Conservation (phyloP, 2,113 vertebrate genomes). For the Saguinus imperator region DNA sequence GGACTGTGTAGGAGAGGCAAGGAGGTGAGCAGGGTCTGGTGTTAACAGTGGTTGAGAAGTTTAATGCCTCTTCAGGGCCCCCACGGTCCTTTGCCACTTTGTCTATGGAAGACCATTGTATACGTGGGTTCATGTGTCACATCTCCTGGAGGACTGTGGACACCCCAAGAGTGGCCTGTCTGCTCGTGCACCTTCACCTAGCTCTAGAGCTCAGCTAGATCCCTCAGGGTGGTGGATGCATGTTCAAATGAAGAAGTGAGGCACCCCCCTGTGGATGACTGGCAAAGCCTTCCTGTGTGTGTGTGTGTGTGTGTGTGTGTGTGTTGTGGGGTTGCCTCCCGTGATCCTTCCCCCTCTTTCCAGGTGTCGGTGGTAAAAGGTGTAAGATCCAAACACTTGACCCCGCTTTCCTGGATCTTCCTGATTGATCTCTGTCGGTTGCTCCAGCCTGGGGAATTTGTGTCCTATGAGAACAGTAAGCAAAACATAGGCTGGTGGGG, state of each 20-base stretch:
- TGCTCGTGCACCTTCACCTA: background rate
- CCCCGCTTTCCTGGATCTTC: background rate
- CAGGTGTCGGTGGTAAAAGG: too few species aligned
- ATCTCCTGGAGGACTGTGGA: background rate
- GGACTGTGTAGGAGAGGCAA: accelerated
- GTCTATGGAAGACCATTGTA: background rate
- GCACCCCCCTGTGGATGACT: too few species aligned
- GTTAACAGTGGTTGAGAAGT: too few species aligned
- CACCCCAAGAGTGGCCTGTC: background rate
- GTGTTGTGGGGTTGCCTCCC: background rate
- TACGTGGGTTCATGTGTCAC: background rate
- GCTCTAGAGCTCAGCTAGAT: background rate
- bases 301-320: background rate
- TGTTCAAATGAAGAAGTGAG: background rate
- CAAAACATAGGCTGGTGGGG: accelerated
- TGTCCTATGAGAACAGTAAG: background rate
- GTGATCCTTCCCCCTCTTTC: background rate
- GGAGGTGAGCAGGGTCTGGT: background rate
- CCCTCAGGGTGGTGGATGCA: background rate
- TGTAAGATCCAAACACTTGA: background rate
- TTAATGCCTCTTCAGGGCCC: background rate
- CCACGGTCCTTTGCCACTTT: background rate
- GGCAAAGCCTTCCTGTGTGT: background rate
- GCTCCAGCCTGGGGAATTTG: background rate
- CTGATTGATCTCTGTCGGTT: background rate